Conservation (phyloP, 2,888 invertebrate species). For the Cephus sareptanus region DNA sequence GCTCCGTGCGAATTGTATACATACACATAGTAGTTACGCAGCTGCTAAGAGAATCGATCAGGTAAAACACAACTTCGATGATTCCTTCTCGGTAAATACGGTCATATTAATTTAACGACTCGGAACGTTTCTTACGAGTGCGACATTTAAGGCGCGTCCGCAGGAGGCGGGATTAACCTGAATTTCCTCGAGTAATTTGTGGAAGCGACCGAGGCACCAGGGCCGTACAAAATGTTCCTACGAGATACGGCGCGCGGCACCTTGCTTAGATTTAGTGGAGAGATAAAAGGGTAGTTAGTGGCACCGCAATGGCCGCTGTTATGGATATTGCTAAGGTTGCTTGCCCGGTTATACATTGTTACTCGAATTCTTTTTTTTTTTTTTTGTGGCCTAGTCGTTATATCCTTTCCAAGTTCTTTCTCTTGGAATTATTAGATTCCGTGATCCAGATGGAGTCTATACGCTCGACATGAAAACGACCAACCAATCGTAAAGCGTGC, state of each 20-base stretch:
- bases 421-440: neutral
- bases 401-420: neutral
- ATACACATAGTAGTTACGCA: neutral
- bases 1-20: neutral
- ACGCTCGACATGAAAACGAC: neutral
- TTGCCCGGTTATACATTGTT: neutral
- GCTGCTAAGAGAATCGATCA: neutral
- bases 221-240: neutral
- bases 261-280: constrained; percentile 5
- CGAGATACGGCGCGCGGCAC: constrained; percentile 1
- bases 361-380: constrained; percentile 8
- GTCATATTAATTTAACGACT: neutral
- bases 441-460: neutral
- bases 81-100: neutral
- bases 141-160: neutral
- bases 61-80: neutral
- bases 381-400: constrained; percentile 1
- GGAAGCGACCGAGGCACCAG: neutral
- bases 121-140: neutral
- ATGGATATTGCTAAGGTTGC: constrained; percentile 5
- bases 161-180: neutral
- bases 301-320: neutral
- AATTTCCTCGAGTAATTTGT: neutral
- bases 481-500: neutral
- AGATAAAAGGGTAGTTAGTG: constrained; percentile 4